Evolutionary conservation across 2,113 vertebrate species (phyloP).

Genomic region (Mus pahari): DNA sequence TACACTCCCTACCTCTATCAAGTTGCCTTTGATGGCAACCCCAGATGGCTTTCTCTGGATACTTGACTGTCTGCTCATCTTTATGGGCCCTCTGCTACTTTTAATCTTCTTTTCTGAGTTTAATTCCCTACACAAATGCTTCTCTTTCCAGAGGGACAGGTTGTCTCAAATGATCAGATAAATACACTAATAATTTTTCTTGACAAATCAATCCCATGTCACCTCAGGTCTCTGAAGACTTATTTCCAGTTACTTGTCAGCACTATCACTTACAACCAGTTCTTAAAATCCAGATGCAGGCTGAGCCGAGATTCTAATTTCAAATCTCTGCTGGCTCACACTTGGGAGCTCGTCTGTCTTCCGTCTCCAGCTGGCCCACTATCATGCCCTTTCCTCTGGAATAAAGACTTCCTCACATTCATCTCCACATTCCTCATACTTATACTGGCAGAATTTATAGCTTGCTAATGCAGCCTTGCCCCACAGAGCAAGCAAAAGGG

Average conservation of each 20-base stretch:
- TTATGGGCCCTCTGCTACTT: background rate
- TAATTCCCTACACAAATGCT: background rate
- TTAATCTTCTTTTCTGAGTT: background rate
- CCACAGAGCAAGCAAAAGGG: constrained; percentile 54
- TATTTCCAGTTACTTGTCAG: constrained; percentile 56
- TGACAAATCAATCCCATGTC: constrained; percentile 47
- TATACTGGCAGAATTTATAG: constrained; percentile 73
- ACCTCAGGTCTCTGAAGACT: constrained; percentile 59
- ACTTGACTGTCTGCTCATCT: constrained; percentile 39
- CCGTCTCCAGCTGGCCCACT: constrained; percentile 79
- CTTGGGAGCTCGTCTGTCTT: constrained; percentile 75
- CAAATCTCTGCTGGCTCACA: constrained; percentile 72
- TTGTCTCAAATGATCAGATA: constrained; percentile 38
- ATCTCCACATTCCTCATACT: constrained; percentile 77
- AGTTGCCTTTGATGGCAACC: constrained; percentile 58
- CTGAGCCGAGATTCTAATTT: constrained; percentile 72
- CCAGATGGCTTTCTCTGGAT: constrained; percentile 30
- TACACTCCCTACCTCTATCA: background rate
- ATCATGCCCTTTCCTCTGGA: constrained; percentile 76
- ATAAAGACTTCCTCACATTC: constrained; percentile 69
- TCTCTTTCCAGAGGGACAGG: constrained; percentile 24
- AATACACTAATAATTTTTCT: constrained; percentile 56
- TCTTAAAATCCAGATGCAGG: constrained; percentile 65
- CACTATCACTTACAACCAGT: constrained; percentile 66
- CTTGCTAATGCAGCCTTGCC: constrained; percentile 68